Conservation (phyloP, 2,113 vertebrate genomes). For the Paramormyrops kingsleyae region DNA sequence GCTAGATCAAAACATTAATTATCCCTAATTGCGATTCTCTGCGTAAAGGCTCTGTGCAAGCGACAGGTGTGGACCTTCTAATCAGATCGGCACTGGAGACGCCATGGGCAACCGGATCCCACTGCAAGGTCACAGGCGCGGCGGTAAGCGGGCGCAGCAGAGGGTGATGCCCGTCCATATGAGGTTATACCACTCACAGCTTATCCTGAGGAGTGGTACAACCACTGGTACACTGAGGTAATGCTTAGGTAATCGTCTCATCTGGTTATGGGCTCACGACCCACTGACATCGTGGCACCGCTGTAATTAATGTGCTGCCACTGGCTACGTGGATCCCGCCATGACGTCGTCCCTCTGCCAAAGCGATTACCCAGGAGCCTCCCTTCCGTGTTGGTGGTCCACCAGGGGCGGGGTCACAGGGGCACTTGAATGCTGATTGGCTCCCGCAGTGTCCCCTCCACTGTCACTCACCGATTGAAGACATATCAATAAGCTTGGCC, state of each 20-base stretch:
- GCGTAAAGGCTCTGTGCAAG: not conserved
- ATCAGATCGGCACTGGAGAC: not conserved
- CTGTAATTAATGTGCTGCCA: not conserved
- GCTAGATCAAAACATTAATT: conserved; percentile 12
- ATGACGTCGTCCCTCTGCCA: not conserved
- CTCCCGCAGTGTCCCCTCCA: not conserved
- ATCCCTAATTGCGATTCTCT: conserved; percentile 17
- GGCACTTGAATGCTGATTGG: not conserved
- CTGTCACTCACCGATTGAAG: not conserved
- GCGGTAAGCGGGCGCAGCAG: not conserved
- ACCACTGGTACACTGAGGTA: not conserved
- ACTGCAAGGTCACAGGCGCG: not conserved
- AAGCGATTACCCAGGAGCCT: not conserved
- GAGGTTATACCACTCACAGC: not conserved
- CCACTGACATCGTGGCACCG: not conserved
- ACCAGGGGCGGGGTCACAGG: not conserved
- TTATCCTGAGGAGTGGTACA: not conserved
- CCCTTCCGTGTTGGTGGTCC: not conserved
- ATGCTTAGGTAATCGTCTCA: not conserved
- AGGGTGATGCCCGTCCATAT: not conserved
- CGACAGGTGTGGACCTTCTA: conserved; percentile 5
- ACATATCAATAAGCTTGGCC: not conserved
- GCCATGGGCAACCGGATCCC: not conserved
- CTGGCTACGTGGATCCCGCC: not conserved
- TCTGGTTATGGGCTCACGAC: not conserved